These are phyloP conservation scores for Ceyx erithaca DNA, from an alignment of 2,797 vertebrate species.

Conservation along the genomic window DNA sequence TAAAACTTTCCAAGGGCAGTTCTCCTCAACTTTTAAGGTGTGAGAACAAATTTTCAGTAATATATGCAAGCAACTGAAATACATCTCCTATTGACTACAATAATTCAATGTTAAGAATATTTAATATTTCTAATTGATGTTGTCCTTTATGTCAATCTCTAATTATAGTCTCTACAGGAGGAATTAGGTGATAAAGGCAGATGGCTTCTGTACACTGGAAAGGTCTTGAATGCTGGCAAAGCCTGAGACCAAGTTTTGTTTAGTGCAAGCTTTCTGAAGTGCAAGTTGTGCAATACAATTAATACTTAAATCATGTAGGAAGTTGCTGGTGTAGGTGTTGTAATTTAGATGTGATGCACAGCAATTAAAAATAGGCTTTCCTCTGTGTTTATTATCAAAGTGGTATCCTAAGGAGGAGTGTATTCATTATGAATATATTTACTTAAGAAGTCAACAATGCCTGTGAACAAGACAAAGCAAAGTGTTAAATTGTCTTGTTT, in stretches of 20 bases:
- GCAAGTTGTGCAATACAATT: background rate
- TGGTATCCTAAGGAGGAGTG: background rate
- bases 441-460: background rate
- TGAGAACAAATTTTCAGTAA: background rate
- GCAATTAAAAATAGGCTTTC: background rate
- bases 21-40: background rate
- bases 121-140: background rate
- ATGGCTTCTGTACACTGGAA: background rate
- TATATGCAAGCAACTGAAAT: background rate
- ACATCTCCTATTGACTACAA: background rate
- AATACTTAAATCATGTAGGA: background rate
- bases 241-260: background rate
- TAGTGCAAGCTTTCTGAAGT: background rate
- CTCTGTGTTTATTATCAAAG: background rate
- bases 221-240: background rate
- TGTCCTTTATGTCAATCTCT: background rate
- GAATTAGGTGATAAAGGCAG: background rate
- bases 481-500: background rate
- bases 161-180: background rate
- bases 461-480: background rate
- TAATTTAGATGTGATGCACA: background rate
- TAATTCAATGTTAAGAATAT: background rate
- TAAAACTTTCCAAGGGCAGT: background rate
- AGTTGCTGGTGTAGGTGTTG: background rate
- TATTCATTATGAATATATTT: background rate